Conservation (phyloP, 30 jellyfish, hydroid and myxozoan species). For the Chrysaora quinquecirrha region DNA sequence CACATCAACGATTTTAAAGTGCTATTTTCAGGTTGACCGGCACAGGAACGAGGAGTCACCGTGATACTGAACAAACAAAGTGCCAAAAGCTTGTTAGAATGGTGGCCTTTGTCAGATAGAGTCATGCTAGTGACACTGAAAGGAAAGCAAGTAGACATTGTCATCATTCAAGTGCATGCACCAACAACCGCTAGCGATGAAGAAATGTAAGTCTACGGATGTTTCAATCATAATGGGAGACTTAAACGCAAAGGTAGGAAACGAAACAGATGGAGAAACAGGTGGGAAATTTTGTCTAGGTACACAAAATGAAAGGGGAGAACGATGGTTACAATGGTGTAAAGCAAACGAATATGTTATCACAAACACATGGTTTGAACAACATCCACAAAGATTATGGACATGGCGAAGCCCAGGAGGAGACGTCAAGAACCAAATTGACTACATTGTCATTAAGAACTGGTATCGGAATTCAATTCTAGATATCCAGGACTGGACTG, state of each 20-base stretch:
- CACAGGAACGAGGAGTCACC: conserved; percentile 11
- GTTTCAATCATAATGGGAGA: conserved; percentile 48
- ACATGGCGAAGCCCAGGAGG: conserved; percentile 58
- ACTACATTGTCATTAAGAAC: background rate
- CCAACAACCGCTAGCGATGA: conserved; percentile 49
- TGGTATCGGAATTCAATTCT: background rate
- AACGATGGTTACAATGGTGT: conserved; percentile 17
- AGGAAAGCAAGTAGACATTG: conserved; percentile 25
- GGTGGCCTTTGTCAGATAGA: conserved; percentile 47
- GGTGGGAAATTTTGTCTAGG: conserved; percentile 29
- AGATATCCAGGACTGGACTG: conserved; percentile 28
- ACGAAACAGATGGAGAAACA: background rate
- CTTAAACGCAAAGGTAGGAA: conserved; percentile 30
- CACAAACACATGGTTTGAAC: conserved; percentile 24
- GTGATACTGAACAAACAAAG: conserved; percentile 40
- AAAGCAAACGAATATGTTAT: conserved; percentile 6
- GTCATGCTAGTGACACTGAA: conserved; percentile 44
- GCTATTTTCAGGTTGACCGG: conserved; percentile 37
- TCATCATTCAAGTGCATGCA: background rate
- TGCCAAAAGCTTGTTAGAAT: conserved; percentile 31
- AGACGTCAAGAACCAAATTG: conserved; percentile 25
- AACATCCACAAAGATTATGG: conserved; percentile 21
- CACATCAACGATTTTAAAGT: conserved; percentile 6
- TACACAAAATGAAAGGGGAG: conserved; percentile 30
- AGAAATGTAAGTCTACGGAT: conserved; percentile 23